phyloP scores from a whole-genome alignment of 2,888 invertebrate species.

The Acanthosepion esculentum region DNA sequence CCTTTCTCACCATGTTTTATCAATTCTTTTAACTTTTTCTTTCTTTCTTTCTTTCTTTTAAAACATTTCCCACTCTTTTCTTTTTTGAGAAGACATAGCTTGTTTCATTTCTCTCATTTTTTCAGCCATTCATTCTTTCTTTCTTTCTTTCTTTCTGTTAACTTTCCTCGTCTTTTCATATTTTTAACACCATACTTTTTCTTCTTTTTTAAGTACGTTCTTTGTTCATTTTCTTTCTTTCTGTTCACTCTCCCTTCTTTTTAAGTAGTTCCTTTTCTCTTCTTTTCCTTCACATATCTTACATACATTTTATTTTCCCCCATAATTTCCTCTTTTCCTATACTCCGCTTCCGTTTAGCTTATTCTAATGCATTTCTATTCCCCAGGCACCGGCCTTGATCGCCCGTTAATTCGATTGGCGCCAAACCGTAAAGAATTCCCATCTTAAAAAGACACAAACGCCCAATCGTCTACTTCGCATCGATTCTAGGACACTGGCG shows the following conservation, averaged over 20 bases:
- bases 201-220: not conserved
- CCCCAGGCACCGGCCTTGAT: not conserved
- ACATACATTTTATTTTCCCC: not conserved
- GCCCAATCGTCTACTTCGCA: not conserved
- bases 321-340: not conserved
- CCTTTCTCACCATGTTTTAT: too few relatives aligned
- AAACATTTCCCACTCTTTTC: not conserved
- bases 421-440: not conserved
- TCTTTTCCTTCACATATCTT: not conserved
- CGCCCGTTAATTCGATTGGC: not conserved
- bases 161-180: not conserved
- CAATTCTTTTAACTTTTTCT: not conserved
- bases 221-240: not conserved
- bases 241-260: not conserved
- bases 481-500: not conserved
- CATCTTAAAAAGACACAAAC: not conserved
- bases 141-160: not conserved
- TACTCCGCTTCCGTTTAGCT: not conserved
- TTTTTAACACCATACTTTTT: accelerated
- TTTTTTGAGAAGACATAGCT: not conserved
- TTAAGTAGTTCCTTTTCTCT: not conserved
- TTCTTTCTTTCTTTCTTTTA: not conserved
- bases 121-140: not conserved
- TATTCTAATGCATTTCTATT: not conserved
- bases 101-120: not conserved